Evolutionary conservation across 2,888 invertebrate genomes (phyloP), one percentile per base, ranked within the genome.

Genomic region (Sclerodermus sp.): DNA sequence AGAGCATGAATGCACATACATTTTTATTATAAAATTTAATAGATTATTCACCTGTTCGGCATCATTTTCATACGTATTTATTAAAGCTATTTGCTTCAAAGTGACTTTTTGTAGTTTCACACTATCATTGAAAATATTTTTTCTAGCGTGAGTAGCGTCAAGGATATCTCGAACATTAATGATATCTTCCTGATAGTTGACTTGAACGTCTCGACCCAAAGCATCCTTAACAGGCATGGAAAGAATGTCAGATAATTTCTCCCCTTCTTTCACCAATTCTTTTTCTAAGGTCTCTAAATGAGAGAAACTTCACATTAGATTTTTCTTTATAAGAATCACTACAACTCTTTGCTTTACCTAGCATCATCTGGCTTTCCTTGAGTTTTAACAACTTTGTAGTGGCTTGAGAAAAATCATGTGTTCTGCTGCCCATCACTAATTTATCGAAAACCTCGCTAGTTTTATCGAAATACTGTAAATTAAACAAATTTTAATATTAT

Each of bases 181-280:
- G 48, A 90, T 87, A 67, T 90, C 89, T 68, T 85, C 84, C 58
- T 84, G 83, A 66, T 88, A 89, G 80, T 90, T 82, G 64, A 88
- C 83, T 57, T 83, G 82, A 60, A 87, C 79, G 69, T 87, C 87
- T 62, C 88, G 82, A 42, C 90, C 89, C 54, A 88, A 79, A 1
- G 89, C 87, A 76, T 90, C 89, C 78, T 90, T 90, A 55, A 90
- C 85, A 9, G 90, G 89, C 82, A 89, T 86, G 36, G 88, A 87
- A 62, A 91, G 81, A 78, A 90, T 85, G 71, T 90, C 90, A 51
- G 89, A 85, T 45, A 91, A 80, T 73, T 87, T 88, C 74, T 90
- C 89, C 9, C 90, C 90, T 79, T 88, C 89, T 67, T 84, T 84
- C 47, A 87, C 81, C 57, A 89, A 80, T 70, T 89, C 87, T 54